phyloP scores from a whole-genome alignment of 1,140 invertebrate genomes.

The Pseudachorutes palmiensis region DNA sequence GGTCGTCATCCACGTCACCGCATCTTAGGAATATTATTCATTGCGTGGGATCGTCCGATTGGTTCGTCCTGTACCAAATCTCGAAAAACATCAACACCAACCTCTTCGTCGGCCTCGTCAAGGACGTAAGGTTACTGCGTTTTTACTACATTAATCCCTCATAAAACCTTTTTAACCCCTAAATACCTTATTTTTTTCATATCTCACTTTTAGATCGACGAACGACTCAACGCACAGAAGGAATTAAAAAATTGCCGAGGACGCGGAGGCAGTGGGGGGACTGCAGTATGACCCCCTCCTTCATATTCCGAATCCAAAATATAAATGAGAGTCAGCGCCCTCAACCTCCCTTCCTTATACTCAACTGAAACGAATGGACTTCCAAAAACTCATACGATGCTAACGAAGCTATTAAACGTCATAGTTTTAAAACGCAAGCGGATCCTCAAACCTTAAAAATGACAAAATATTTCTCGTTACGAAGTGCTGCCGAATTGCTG shows the following conservation, averaged over 20 bases:
- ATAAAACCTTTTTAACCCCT: too few relatives aligned
- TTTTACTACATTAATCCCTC: too few relatives aligned
- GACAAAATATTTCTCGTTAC: background rate
- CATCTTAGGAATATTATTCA: constrained; percentile 4
- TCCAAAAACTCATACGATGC: background rate
- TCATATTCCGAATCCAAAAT: background rate
- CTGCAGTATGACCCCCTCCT: constrained; percentile 9
- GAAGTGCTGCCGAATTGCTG: background rate
- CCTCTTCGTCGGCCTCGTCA: constrained; percentile 1
- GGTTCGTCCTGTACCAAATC: constrained; percentile 19
- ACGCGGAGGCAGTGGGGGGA: background rate
- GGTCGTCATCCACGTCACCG: background rate
- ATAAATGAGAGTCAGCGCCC: background rate
- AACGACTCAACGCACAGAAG: constrained; percentile 5
- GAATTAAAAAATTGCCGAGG: background rate
- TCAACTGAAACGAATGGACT: constrained; percentile 10
- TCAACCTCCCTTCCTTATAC: background rate
- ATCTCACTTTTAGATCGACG: constrained; percentile 1
- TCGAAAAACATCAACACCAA: constrained; percentile 10
- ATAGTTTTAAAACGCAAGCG: background rate
- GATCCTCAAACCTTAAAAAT: too few relatives aligned
- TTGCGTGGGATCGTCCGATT: background rate
- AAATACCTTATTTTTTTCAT: too few relatives aligned
- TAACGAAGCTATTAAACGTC: background rate
- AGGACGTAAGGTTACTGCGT: background rate